Conservation (phyloP, 2,888 invertebrate species). For the Heliconius ismenius region DNA sequence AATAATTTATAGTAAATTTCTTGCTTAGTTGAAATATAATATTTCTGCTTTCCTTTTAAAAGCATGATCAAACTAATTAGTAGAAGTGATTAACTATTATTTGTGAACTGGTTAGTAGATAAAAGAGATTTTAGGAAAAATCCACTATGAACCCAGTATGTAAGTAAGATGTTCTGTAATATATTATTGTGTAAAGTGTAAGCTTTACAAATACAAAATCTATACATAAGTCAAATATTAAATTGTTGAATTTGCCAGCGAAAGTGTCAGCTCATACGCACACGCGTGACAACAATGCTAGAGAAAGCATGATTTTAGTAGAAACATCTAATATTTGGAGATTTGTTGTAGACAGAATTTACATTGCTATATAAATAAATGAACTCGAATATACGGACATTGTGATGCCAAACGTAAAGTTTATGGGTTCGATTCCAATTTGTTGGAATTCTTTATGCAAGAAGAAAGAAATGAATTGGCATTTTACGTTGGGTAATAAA, state of each 20-base stretch:
- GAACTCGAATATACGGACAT: too few species aligned
- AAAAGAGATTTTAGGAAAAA: neutral
- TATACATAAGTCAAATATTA: slow-evolving; percentile 53
- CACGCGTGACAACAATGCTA: slow-evolving; percentile 58
- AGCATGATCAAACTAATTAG: neutral
- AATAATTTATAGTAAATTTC: too few species aligned
- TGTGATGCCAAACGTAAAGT: too few species aligned
- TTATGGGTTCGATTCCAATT: too few species aligned
- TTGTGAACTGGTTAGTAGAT: neutral
- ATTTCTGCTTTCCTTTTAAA: neutral
- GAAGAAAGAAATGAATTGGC: too few species aligned
- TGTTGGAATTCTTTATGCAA: too few species aligned
- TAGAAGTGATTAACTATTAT: neutral
- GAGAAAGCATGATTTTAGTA: slow-evolving; percentile 66
- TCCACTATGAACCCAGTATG: neutral
- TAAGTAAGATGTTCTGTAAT: neutral
- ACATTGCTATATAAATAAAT: neutral
- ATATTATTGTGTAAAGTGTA: slow-evolving; percentile 2
- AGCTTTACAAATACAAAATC: slow-evolving; percentile 34
- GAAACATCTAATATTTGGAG: slow-evolving; percentile 53
- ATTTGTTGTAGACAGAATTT: slow-evolving; percentile 50
- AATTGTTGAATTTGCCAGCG: slow-evolving; percentile 57
- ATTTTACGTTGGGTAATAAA: too few species aligned
- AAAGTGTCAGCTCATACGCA: slow-evolving; percentile 56
- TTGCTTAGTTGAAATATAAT: neutral